Evolutionary conservation across 2,113 vertebrate species (phyloP).

Genomic region (Cavia aperea): DNA sequence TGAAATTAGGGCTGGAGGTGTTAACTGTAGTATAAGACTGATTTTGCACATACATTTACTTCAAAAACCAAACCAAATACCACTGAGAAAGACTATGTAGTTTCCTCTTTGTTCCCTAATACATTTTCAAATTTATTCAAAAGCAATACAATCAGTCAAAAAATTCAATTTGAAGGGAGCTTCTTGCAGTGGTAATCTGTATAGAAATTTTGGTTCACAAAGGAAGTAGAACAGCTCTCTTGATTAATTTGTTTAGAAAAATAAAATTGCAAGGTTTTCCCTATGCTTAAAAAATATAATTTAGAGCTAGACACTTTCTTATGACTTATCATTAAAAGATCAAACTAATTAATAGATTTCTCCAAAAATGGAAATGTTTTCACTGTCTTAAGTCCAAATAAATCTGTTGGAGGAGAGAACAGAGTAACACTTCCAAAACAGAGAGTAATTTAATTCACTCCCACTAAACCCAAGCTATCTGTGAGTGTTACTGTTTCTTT

Average conservation of each 20-base stretch:
- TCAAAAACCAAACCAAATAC: not conserved
- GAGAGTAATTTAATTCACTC: slow-evolving; percentile 21
- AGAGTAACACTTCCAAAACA: not conserved
- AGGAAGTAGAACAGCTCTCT: not conserved
- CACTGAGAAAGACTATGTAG: not conserved
- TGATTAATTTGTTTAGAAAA: slow-evolving; percentile 20
- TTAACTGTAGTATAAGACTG: not conserved
- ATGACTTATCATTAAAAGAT: slow-evolving; percentile 47
- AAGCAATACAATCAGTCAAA: not conserved
- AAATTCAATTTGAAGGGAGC: not conserved
- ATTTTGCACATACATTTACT: slow-evolving; percentile 14
- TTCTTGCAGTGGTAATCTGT: not conserved
- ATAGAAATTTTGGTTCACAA: slow-evolving; percentile 5
- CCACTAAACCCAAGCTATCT: slow-evolving; percentile 51
- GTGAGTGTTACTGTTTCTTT: slow-evolving; percentile 57
- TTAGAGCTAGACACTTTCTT: not conserved
- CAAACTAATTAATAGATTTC: not conserved
- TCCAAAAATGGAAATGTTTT: slow-evolving; percentile 43
- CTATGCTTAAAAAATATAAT: slow-evolving; percentile 54
- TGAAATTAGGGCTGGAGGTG: not conserved
- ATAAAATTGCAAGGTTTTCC: slow-evolving; percentile 48
- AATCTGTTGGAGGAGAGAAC: slow-evolving; percentile 38
- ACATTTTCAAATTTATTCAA: slow-evolving; percentile 40
- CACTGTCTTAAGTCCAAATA: slow-evolving; percentile 20
- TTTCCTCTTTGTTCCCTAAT: not conserved